phyloP scores from a whole-genome alignment of 2,888 invertebrate species.

The Torymus tubicola region DNA sequence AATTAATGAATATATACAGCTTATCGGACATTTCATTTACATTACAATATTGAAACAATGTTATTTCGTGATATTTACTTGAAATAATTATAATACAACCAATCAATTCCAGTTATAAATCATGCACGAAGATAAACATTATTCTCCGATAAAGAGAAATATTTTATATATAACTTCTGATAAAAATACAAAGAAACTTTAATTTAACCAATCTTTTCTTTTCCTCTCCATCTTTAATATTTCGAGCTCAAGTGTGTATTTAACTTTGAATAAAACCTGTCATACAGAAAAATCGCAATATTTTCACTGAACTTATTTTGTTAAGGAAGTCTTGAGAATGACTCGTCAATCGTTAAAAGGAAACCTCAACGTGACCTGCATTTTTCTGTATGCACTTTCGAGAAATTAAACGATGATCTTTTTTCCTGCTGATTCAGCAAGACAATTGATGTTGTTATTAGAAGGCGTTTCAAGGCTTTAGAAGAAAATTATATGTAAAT shows the following conservation, averaged over 20 bases:
- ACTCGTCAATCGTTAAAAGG: constrained; percentile 36
- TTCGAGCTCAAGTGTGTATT: too few species aligned
- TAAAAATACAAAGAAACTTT: background rate
- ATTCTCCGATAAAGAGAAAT: too few species aligned
- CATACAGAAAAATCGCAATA: background rate
- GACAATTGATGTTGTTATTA: constrained; percentile 28
- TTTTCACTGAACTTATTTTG: constrained; percentile 20
- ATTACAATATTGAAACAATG: background rate
- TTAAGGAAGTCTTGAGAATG: constrained; percentile 30
- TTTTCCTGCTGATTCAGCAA: constrained; percentile 41
- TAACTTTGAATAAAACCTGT: background rate
- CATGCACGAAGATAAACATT: too few species aligned
- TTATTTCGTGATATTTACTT: background rate
- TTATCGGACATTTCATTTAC: too few species aligned
- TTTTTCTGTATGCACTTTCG: constrained; percentile 49
- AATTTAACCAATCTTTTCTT: background rate
- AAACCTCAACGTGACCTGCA: constrained; percentile 45
- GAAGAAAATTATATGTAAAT: constrained; percentile 2
- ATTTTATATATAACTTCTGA: background rate
- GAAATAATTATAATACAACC: background rate
- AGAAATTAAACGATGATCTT: constrained; percentile 39
- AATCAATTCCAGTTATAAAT: too few species aligned
- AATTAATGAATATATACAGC: too few species aligned
- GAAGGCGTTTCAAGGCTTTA: constrained; percentile 4
- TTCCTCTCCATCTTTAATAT: too few species aligned